phyloP scores from a whole-genome alignment of 2,113 vertebrate genomes.

The Gymnogyps californianus region DNA sequence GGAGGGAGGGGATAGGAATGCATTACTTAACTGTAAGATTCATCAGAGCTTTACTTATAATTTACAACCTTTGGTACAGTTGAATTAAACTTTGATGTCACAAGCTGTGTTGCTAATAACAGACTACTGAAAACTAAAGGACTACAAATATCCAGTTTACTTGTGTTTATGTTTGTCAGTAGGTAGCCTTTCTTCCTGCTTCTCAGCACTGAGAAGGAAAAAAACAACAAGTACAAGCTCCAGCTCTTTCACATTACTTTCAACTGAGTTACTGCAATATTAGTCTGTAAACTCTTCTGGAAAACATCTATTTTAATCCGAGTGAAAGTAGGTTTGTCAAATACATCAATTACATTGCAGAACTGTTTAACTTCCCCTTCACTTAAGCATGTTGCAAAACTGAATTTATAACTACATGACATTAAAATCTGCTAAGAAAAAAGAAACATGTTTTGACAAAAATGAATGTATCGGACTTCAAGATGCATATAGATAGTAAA shows the following conservation, averaged over 20 bases:
- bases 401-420: accelerated
- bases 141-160: neutral
- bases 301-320: neutral
- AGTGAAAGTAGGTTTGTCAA: neutral
- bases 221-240: neutral
- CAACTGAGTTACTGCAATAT: neutral
- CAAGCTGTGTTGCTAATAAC: neutral
- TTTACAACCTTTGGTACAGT: neutral
- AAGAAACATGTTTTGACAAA: neutral
- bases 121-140: neutral
- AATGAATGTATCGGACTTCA: neutral
- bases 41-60: neutral
- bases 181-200: neutral
- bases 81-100: neutral
- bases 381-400: neutral
- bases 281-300: neutral
- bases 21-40: neutral
- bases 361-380: neutral
- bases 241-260: neutral
- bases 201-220: neutral
- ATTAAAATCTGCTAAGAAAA: neutral
- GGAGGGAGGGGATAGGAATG: neutral
- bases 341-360: neutral
- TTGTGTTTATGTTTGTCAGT: neutral
- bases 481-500: neutral